phyloP scores from a whole-genome alignment of 1,140 invertebrate species.

The Zaprionus vittiger region DNA sequence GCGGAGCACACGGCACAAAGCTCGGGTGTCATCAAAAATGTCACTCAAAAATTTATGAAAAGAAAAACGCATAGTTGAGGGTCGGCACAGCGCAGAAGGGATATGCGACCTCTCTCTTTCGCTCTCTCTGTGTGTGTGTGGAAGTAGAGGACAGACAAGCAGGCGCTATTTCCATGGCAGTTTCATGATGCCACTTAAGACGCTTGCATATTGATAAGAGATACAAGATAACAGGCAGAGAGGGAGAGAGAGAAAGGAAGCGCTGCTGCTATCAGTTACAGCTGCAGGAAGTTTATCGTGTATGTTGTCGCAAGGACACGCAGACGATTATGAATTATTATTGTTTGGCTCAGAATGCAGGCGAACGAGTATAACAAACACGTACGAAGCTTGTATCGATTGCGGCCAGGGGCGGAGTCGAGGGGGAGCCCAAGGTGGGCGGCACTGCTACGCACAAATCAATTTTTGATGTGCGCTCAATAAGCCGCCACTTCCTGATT shows the following conservation, averaged over 20 bases:
- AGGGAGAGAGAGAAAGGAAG: background rate
- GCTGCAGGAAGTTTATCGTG: constrained; percentile 74
- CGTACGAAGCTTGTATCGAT: constrained; percentile 64
- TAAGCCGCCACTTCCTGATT: constrained; percentile 77
- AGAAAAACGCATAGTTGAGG: constrained; percentile 59
- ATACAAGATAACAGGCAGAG: constrained; percentile 39
- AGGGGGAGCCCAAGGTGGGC: background rate
- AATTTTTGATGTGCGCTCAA: constrained; percentile 78
- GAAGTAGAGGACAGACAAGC: constrained; percentile 20
- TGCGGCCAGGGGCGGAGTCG: constrained; percentile 22
- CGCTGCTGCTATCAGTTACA: constrained; percentile 66
- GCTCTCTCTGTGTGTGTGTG: constrained; percentile 1
- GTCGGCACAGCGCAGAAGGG: constrained; percentile 25
- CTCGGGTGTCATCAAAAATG: constrained; percentile 80
- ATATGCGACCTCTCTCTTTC: background rate
- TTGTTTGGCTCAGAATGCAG: constrained; percentile 64
- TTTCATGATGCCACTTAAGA: constrained; percentile 73
- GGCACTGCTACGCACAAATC: constrained; percentile 55
- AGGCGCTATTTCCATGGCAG: constrained; percentile 53
- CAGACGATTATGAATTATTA: constrained; percentile 76
- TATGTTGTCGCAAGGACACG: constrained; percentile 75
- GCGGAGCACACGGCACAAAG: constrained; percentile 70
- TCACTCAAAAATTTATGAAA: constrained; percentile 82
- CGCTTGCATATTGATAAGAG: constrained; percentile 76
- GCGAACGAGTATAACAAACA: constrained; percentile 45